Evolutionary conservation across 2,888 invertebrate species (phyloP).

Genomic region (Busseola fusca): DNA sequence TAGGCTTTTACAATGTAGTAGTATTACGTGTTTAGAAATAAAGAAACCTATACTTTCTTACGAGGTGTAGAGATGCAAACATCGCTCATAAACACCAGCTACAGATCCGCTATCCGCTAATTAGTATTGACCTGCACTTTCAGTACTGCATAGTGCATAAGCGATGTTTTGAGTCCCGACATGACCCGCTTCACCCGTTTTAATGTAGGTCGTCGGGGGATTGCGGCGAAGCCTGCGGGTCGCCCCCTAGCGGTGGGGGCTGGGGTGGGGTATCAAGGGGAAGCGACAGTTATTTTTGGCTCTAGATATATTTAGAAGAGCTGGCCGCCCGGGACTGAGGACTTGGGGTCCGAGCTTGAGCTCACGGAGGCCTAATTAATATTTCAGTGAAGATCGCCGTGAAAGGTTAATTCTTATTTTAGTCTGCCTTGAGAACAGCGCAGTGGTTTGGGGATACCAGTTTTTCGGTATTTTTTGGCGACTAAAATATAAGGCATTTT

Average conservation of each 20-base stretch:
- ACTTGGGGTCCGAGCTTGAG: conserved; percentile 63
- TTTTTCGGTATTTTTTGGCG: neutral
- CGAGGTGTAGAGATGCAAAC: neutral
- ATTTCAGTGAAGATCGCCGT: conserved; percentile 39
- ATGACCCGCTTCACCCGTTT: conserved; percentile 53
- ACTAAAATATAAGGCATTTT: neutral
- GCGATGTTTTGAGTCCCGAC: conserved; percentile 35
- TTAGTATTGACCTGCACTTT: conserved; percentile 33
- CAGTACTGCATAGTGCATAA: conserved; percentile 53
- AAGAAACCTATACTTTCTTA: neutral
- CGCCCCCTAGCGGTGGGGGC: conserved; percentile 30
- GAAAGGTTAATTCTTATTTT: conserved; percentile 51
- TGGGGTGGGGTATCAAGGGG: conserved; percentile 49
- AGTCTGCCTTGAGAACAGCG: conserved; percentile 34
- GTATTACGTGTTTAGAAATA: neutral
- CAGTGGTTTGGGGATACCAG: conserved; percentile 11
- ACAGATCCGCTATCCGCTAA: neutral
- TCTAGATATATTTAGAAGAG: conserved; percentile 79
- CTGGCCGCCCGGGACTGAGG: conserved; percentile 72
- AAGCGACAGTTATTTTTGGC: conserved; percentile 75
- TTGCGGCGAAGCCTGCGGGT: conserved; percentile 54
- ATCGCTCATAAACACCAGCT: neutral
- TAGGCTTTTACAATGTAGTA: neutral
- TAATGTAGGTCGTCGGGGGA: conserved; percentile 69
- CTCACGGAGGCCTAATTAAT: conserved; percentile 53